Base-by-base conservation (phyloP, 1,140 invertebrate genomes). In the Ptiloglossa arizonensis region DNA sequence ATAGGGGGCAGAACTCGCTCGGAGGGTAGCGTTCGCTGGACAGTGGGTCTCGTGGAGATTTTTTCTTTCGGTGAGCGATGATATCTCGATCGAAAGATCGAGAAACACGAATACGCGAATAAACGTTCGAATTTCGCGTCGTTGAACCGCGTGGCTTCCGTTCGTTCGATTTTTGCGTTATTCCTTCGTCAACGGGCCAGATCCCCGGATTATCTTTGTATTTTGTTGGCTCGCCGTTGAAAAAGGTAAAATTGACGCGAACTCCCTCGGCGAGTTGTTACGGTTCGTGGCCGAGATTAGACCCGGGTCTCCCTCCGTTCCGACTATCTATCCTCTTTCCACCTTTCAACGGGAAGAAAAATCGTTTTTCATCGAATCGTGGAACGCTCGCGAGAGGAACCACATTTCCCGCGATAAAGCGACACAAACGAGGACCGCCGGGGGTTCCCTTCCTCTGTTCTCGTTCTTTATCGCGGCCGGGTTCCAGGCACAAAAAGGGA, bases 171-270 rank as follows among this genome's bases (percentile, higher is more conserved):
- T 60, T 60, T 24, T 57, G 29, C 27, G 22, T 62, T 50, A 27
- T 22, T 35, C 9, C 41, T 1, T 15, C 24, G 46, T 41, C 17
- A 41, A 54, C 29, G 35, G 60, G 1, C 32, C 41, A 29, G 59
- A 27, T 35, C 70, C 60, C 13, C 22, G 69, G 59, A 73, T 64
- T 64, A 64, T 64, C 71, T 73, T 73, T 50, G 46, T 73, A 73
- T 73, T 73, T 64, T 54, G 46, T 35, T 50, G 32, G 22, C 50
- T 64, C 24, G 60, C 9, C 60, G 48, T 41, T 44, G 60, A 73
- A 54, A 64, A 73, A 73, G 48, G 71, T 17, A 64, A 73, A 73
- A 73, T 73, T 41, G 71, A 73, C 71, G 71, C 32, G 48, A 54
- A 73, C 32, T 75, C 63, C 52, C 72, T 13, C 13, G 52, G 41